A percentile compares a stretch with the other conserved stretches of the same genome.
Evolutionary conservation across 1,140 invertebrate genomes (phyloP).

Genomic region (Drosophila equinoxialis): DNA sequence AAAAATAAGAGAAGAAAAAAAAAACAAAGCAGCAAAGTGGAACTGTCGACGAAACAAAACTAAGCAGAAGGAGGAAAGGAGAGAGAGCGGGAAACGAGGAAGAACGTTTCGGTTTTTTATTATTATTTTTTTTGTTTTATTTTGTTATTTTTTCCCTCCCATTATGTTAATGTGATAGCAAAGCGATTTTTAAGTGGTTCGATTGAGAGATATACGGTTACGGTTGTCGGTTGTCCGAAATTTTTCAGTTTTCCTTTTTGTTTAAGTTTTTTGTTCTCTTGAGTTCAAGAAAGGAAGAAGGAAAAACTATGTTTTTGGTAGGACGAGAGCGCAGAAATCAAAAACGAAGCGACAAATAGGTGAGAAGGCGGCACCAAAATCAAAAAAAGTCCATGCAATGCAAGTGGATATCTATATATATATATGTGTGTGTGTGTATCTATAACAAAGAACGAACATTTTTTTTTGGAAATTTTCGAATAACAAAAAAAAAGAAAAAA

Average conservation of each 20-base stretch:
- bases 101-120: conserved; percentile 3
- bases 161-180: conserved; percentile 16
- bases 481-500: background rate
- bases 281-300: conserved; percentile 14
- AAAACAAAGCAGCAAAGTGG: conserved; percentile 41
- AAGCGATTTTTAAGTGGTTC: conserved; percentile 5
- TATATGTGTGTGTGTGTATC: conserved; percentile 18
- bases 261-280: background rate
- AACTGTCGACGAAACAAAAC: conserved; percentile 45
- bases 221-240: conserved; percentile 2
- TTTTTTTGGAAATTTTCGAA: conserved; percentile 11
- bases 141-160: conserved; percentile 14
- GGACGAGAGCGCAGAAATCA: conserved; percentile 55
- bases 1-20: conserved; percentile 18
- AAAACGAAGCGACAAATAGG: conserved; percentile 60
- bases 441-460: conserved; percentile 23
- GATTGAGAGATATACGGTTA: background rate
- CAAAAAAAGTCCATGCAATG: background rate
- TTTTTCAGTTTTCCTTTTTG: conserved; percentile 31
- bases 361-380: conserved; percentile 44
- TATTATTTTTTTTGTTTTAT: conserved; percentile 27
- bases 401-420: background rate
- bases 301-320: conserved; percentile 52
- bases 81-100: conserved; percentile 1
- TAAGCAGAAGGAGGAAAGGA: background rate